These are phyloP conservation scores for Pangasianodon hypophthalmus DNA, from an alignment of 2,113 vertebrate species.

Conservation along the genomic window DNA sequence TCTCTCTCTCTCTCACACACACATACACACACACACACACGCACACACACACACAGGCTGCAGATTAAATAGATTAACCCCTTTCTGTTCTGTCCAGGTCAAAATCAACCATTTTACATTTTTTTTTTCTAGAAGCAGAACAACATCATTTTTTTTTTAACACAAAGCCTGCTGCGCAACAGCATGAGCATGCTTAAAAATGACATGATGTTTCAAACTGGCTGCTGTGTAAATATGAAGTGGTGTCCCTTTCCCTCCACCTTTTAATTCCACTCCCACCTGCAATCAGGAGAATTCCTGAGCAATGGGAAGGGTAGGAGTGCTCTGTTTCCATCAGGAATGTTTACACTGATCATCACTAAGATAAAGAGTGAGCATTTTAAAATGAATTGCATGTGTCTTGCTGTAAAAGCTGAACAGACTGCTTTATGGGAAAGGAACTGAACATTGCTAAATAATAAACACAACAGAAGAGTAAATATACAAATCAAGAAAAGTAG, in stretches of 20 bases:
- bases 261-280: background rate
- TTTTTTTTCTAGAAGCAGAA: background rate
- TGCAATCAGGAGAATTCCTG: background rate
- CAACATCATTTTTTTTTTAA: background rate
- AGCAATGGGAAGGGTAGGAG: background rate
- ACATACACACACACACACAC: background rate
- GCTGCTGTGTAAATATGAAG: background rate
- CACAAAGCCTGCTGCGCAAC: background rate
- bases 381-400: background rate
- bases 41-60: slow-evolving; percentile 5
- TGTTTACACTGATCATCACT: background rate
- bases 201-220: background rate
- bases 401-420: background rate
- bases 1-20: background rate
- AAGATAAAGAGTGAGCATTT: background rate
- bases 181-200: background rate
- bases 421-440: background rate
- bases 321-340: background rate
- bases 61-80: background rate
- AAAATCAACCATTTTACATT: background rate
- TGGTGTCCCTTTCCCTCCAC: background rate
- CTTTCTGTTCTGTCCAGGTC: background rate
- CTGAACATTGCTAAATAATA: background rate
- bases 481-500: background rate
- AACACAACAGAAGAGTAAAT: background rate